A percentile compares a stretch with the other conserved stretches of the same genome.
Evolutionary conservation across 2,797 vertebrate species (phyloP).

Genomic region (Prionace glauca): DNA sequence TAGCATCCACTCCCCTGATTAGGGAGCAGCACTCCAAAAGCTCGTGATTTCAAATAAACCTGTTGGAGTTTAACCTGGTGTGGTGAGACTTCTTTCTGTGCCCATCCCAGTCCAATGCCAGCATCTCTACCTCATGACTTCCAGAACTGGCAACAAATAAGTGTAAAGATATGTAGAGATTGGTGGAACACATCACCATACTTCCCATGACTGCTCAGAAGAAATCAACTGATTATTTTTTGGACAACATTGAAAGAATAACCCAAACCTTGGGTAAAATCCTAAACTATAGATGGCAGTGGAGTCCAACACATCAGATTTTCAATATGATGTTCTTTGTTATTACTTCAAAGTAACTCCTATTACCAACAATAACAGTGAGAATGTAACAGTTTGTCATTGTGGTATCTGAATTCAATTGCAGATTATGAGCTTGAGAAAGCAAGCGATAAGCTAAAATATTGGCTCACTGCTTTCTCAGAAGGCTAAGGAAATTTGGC

Average conservation of each 20-base stretch:
- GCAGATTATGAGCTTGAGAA: not conserved
- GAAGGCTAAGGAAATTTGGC: too few relatives aligned
- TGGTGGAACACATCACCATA: not conserved
- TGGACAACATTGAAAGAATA: not conserved
- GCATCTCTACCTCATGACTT: not conserved
- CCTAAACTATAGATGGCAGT: not conserved
- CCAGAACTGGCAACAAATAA: not conserved
- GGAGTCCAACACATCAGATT: not conserved
- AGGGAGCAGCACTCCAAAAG: too few relatives aligned
- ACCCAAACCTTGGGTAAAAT: not conserved
- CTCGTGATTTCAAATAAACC: too few relatives aligned
- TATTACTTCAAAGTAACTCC: not conserved
- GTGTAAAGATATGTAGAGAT: not conserved
- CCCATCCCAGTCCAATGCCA: too few relatives aligned
- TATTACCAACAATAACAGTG: not conserved
- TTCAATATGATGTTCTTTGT: not conserved
- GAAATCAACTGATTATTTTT: not conserved
- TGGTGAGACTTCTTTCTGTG: too few relatives aligned
- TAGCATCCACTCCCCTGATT: too few relatives aligned
- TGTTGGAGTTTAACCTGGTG: too few relatives aligned
- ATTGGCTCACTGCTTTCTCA: not conserved
- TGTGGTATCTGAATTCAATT: not conserved
- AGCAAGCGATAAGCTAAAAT: not conserved
- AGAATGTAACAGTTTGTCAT: not conserved
- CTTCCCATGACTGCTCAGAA: not conserved